phyloP scores from a whole-genome alignment of 2,888 invertebrate species.

The Cotesia congregata region DNA sequence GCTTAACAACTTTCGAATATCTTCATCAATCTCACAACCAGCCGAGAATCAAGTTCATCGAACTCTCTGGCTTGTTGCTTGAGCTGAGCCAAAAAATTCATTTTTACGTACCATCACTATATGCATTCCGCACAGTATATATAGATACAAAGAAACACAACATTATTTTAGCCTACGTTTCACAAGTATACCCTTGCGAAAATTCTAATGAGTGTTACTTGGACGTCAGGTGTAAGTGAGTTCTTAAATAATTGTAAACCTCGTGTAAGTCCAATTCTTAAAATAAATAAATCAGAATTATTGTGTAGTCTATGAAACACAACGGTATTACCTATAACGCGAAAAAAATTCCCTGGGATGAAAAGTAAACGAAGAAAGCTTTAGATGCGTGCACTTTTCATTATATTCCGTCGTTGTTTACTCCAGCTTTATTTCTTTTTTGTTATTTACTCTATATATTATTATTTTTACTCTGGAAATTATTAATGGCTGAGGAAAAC shows the following conservation, averaged over 20 bases:
- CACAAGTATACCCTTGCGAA: constrained; percentile 7
- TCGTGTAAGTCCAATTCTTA: constrained; percentile 24
- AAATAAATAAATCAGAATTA: background rate
- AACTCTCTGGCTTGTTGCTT: constrained; percentile 42
- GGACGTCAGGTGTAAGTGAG: constrained; percentile 31
- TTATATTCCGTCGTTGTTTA: background rate
- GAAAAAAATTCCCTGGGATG: background rate
- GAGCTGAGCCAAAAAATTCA: constrained; percentile 32
- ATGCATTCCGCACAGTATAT: background rate
- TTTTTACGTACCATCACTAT: background rate
- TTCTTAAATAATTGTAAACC: constrained; percentile 18
- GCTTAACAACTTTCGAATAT: constrained; percentile 49
- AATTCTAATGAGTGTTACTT: constrained; percentile 32
- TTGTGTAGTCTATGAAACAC: background rate
- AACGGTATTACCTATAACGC: background rate
- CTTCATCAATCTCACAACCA: constrained; percentile 46
- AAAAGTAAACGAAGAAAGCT: background rate
- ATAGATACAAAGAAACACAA: background rate
- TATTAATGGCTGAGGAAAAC: background rate
- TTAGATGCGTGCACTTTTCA: background rate
- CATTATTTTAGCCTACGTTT: background rate
- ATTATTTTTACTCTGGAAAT: background rate
- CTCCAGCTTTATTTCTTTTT: constrained; percentile 4
- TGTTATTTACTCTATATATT: background rate
- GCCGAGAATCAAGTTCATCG: constrained; percentile 41